Conservation (phyloP, 2,888 invertebrate species). For the Drosophila prolongata region DNA sequence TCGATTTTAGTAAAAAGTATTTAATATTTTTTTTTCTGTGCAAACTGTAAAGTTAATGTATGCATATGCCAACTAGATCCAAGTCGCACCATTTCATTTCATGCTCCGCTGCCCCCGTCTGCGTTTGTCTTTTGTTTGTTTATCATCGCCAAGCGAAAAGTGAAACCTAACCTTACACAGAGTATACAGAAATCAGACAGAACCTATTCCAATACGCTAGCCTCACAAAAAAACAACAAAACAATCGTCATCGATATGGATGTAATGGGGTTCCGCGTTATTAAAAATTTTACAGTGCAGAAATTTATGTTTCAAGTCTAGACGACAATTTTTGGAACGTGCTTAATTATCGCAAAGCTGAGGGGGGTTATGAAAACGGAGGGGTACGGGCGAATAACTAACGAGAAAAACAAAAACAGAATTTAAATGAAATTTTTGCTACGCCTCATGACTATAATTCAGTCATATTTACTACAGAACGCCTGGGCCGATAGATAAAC, state of each 20-base stretch:
- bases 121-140: constrained; percentile 18
- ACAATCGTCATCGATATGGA: constrained; percentile 39
- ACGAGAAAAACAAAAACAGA: constrained; percentile 43
- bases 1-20: no score
- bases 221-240: constrained; percentile 18
- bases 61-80: constrained; percentile 22
- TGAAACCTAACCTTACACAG: constrained; percentile 60
- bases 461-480: constrained; percentile 18
- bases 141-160: constrained; percentile 34
- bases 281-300: constrained; percentile 68
- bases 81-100: constrained; percentile 47
- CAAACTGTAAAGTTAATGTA: constrained; percentile 10
- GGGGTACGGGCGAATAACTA: background rate
- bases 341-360: constrained; percentile 64
- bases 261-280: constrained; percentile 67
- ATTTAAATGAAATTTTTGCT: constrained; percentile 53
- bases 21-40: background rate
- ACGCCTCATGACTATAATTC: constrained; percentile 34
- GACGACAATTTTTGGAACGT: constrained; percentile 76
- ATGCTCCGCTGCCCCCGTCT: constrained; percentile 52
- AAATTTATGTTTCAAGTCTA: constrained; percentile 74
- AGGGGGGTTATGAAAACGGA: background rate
- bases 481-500: constrained; percentile 17
- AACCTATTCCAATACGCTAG: constrained; percentile 34
- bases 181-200: constrained; percentile 18